A percentile compares a stretch with the other conserved stretches of the same genome.
Evolutionary conservation across 1,140 invertebrate genomes (phyloP).

Genomic region (Maconellicoccus hirsutus): DNA sequence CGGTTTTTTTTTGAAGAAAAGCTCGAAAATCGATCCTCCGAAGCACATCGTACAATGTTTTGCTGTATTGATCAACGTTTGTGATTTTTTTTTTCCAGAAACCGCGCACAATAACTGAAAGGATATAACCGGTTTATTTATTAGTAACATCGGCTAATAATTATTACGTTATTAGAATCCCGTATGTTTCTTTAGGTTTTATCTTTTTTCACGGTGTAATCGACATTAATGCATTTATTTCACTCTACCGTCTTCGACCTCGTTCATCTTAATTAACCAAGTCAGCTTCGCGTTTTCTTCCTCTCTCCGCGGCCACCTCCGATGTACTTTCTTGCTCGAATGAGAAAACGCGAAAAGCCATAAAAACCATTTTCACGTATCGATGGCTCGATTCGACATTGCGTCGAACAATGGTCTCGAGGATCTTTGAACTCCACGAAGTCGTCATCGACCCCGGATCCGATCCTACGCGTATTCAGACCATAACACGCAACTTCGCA

Average conservation of each 20-base stretch:
- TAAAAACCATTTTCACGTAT: no score
- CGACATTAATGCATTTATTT: conserved; percentile 21
- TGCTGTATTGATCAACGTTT: background rate
- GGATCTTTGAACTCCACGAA: no score
- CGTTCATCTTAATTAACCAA: conserved; percentile 15
- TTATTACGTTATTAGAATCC: conserved; percentile 21
- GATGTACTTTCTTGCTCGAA: no score
- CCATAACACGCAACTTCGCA: no score
- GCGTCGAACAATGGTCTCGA: no score
- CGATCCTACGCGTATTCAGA: no score
- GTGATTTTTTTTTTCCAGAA: conserved; percentile 1
- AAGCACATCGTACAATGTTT: background rate
- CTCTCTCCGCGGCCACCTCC: no score
- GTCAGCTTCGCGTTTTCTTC: background rate
- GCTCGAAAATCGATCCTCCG: no score
- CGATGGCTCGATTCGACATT: no score
- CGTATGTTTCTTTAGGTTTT: conserved; percentile 20
- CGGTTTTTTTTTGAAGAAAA: no score
- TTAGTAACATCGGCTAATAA: conserved; percentile 15
- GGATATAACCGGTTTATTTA: conserved; percentile 20
- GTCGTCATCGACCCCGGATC: no score
- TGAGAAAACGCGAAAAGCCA: no score
- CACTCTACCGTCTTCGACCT: background rate
- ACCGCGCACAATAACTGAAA: conserved; percentile 13
- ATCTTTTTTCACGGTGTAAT: conserved; percentile 13